phyloP scores from a whole-genome alignment of 2,888 invertebrate genomes.

The Hemicrepidius hirtus region DNA sequence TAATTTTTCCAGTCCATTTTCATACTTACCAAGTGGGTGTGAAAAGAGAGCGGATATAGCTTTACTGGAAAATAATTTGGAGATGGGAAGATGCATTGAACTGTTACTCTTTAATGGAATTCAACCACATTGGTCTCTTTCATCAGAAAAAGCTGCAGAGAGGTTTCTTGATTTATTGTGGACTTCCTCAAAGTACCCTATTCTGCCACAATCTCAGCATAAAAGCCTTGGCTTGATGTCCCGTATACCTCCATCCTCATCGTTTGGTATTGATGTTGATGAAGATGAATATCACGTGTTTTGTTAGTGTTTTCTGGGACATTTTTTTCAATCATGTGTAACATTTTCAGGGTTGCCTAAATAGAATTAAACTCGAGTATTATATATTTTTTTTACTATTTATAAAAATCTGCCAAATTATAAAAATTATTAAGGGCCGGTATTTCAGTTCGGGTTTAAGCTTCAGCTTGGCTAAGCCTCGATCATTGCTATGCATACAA shows the following conservation, averaged over 20 bases:
- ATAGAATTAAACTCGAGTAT: slow-evolving; percentile 1
- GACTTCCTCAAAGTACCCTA: slow-evolving; percentile 2
- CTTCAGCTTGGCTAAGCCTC: too few relatives aligned
- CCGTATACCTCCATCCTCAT: slow-evolving; percentile 5
- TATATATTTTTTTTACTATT: slow-evolving; percentile 2
- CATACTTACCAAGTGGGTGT: slow-evolving; percentile 3
- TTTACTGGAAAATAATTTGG: slow-evolving; percentile 1
- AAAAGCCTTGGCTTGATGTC: not conserved
- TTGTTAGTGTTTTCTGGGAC: slow-evolving; percentile 5
- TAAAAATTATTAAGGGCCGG: slow-evolving; percentile 5
- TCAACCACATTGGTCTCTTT: slow-evolving; percentile 1
- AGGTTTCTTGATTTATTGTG: slow-evolving; percentile 2
- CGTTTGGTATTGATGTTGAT: slow-evolving; percentile 1
- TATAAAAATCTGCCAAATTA: slow-evolving; percentile 1
- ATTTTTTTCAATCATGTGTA: slow-evolving; percentile 4
- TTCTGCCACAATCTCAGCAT: not conserved
- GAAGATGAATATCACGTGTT: not conserved
- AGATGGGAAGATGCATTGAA: slow-evolving; percentile 1
- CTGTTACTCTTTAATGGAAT: not conserved
- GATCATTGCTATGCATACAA: too few relatives aligned
- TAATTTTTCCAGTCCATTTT: slow-evolving; percentile 1
- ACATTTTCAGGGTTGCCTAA: slow-evolving; percentile 2
- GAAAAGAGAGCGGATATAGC: slow-evolving; percentile 5
- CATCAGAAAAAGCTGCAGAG: slow-evolving; percentile 2
- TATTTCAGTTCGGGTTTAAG: too few relatives aligned